Evolutionary conservation across 2,888 invertebrate genomes (phyloP).

Genomic region (Thereva unica): DNA sequence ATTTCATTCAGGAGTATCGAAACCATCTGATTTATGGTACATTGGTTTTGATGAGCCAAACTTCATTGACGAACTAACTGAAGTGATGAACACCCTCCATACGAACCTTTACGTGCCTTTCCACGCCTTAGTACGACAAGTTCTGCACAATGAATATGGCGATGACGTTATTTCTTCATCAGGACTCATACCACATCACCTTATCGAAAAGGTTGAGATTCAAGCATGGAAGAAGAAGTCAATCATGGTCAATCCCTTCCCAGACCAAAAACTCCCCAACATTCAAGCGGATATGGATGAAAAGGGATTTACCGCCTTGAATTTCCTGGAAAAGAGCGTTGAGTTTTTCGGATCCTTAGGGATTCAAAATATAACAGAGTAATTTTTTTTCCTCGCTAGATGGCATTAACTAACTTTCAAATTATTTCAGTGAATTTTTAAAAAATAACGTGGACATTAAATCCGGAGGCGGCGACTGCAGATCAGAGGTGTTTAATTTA

Average conservation of each 20-base stretch:
- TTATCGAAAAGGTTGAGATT: conserved; percentile 63
- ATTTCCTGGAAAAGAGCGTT: conserved; percentile 6
- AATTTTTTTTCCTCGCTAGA: neutral
- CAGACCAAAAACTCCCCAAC: conserved; percentile 65
- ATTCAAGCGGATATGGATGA: conserved; percentile 4
- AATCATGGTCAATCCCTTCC: conserved; percentile 70
- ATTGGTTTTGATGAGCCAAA: conserved; percentile 69
- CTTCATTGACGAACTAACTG: conserved; percentile 71
- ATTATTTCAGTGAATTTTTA: conserved; percentile 11
- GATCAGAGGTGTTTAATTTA: conserved; percentile 41
- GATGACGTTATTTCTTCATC: conserved; percentile 66
- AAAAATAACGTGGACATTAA: neutral
- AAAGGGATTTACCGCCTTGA: conserved; percentile 1
- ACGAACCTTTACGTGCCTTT: conserved; percentile 77
- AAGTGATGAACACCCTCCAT: conserved; percentile 72
- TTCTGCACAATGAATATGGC: conserved; percentile 67
- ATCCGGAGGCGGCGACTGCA: conserved; percentile 36
- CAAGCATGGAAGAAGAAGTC: conserved; percentile 52
- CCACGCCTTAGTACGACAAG: conserved; percentile 78
- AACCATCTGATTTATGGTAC: conserved; percentile 56
- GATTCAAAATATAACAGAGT: conserved; percentile 16
- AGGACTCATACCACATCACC: conserved; percentile 77
- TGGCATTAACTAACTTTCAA: neutral
- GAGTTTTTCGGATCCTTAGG: conserved; percentile 27
- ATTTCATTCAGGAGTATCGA: conserved; percentile 50